Percentiles rank a stretch among this genome's conserved stretches.
phyloP scores from a whole-genome alignment of 2,888 invertebrate species.

The Acanthosoma haemorrhoidale region DNA sequence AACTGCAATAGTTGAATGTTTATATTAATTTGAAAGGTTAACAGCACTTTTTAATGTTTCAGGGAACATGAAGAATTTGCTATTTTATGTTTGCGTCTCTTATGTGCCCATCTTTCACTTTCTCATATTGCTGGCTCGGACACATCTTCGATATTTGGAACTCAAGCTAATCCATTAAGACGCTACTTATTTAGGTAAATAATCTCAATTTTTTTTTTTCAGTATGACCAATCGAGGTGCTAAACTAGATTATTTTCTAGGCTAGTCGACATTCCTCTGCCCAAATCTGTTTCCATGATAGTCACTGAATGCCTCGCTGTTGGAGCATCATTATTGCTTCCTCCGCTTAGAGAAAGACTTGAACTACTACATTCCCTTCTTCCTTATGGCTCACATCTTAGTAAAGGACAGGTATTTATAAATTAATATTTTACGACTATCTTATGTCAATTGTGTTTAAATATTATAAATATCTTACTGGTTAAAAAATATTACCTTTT shows the following conservation, averaged over 20 bases:
- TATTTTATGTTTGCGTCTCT: conserved; percentile 52
- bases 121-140: conserved; percentile 52
- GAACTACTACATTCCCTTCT: conserved; percentile 54
- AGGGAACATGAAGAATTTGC: conserved; percentile 57
- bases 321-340: conserved; percentile 56
- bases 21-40: too few relatives aligned
- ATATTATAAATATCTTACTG: background rate
- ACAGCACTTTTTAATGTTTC: too few relatives aligned
- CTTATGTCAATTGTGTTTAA: background rate
- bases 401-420: conserved; percentile 52
- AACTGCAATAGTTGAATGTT: too few relatives aligned
- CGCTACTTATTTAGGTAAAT: conserved; percentile 53
- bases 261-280: conserved; percentile 49
- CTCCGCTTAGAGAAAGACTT: conserved; percentile 55
- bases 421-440: background rate
- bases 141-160: conserved; percentile 49
- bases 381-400: conserved; percentile 52
- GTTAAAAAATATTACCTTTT: background rate
- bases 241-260: conserved; percentile 42
- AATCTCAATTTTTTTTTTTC: background rate
- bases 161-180: conserved; percentile 52
- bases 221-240: background rate
- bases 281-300: conserved; percentile 51
- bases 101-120: conserved; percentile 56
- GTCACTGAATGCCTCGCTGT: conserved; percentile 55